Percentiles rank a stretch among this genome's conserved stretches.
These are phyloP conservation scores for Aurelia aurita DNA, from an alignment of 30 jellyfish, hydroid and myxozoan genomes.

Conservation along the genomic window DNA sequence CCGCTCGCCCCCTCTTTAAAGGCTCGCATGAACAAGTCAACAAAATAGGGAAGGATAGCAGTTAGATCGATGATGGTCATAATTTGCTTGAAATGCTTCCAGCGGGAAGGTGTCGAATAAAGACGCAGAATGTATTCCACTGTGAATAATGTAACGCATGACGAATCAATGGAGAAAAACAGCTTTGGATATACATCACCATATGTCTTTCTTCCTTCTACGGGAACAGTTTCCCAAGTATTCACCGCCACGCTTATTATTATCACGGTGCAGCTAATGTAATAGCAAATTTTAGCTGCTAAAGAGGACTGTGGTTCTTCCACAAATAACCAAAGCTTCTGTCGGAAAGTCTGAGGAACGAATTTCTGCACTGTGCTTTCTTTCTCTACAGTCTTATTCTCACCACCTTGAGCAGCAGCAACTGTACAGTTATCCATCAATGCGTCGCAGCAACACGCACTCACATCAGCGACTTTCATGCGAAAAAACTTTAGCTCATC, in stretches of 20 bases:
- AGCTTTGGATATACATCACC: conserved; percentile 79
- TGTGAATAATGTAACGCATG: conserved; percentile 88
- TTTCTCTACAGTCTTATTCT: background rate
- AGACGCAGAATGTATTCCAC: conserved; percentile 85
- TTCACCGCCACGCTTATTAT: conserved; percentile 82
- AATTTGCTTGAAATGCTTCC: conserved; percentile 69
- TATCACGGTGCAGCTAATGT: conserved; percentile 89
- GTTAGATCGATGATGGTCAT: conserved; percentile 88
- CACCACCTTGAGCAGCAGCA: conserved; percentile 5
- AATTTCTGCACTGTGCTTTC: conserved; percentile 12
- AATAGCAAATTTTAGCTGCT: conserved; percentile 78
- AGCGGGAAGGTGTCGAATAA: conserved; percentile 89
- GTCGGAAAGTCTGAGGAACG: conserved; percentile 69
- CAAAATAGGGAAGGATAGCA: conserved; percentile 91
- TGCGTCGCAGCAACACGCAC: conserved; percentile 94
- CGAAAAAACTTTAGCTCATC: conserved; percentile 94
- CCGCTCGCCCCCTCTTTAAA: conserved; percentile 39
- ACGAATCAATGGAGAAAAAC: conserved; percentile 85
- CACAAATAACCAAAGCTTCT: conserved; percentile 71
- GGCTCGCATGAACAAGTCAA: conserved; percentile 63
- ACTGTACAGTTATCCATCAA: conserved; percentile 73
- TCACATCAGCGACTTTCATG: conserved; percentile 70
- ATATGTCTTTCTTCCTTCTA: conserved; percentile 56
- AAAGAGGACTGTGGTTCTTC: conserved; percentile 89
- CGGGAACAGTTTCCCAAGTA: conserved; percentile 95